These are phyloP conservation scores for Cuculus canorus DNA, from an alignment of 2,797 vertebrate species.

Conservation along the genomic window DNA sequence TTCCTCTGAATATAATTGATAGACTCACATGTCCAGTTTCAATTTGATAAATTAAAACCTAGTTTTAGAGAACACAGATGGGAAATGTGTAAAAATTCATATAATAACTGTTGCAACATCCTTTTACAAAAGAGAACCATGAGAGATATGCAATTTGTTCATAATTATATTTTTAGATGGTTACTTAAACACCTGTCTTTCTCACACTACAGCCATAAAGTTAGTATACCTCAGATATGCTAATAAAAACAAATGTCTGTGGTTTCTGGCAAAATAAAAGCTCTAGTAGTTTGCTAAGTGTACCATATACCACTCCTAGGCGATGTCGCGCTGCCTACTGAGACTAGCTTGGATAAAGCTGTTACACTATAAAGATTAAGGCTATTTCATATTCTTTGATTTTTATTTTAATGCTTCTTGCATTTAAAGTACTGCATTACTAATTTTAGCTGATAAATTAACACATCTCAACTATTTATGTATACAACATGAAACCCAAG, in stretches of 20 bases:
- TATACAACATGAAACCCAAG: constrained; percentile 20
- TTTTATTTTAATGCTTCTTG: constrained; percentile 58
- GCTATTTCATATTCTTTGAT: constrained; percentile 71
- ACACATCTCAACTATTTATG: constrained; percentile 20
- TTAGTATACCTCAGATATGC: constrained; percentile 69
- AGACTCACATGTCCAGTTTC: neutral
- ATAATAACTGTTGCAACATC: neutral
- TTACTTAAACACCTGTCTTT: constrained; percentile 73
- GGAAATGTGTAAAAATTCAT: neutral
- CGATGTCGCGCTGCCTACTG: constrained; percentile 28
- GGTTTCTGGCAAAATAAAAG: constrained; percentile 66
- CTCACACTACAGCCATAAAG: constrained; percentile 63
- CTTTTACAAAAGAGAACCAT: constrained; percentile 44
- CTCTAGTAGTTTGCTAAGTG: neutral
- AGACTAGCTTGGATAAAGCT: constrained; percentile 39
- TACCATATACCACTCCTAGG: constrained; percentile 44
- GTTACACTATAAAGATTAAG: constrained; percentile 56
- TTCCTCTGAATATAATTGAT: neutral
- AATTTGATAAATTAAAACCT: constrained; percentile 3
- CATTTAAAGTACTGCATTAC: constrained; percentile 58
- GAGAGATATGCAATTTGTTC: constrained; percentile 67
- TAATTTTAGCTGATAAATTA: constrained; percentile 54
- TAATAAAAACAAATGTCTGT: constrained; percentile 72
- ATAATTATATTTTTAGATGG: constrained; percentile 72
- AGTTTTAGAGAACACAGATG: neutral